These are phyloP conservation scores for Spodoptera littoralis DNA, from an alignment of 2,888 invertebrate genomes.

Conservation along the genomic window DNA sequence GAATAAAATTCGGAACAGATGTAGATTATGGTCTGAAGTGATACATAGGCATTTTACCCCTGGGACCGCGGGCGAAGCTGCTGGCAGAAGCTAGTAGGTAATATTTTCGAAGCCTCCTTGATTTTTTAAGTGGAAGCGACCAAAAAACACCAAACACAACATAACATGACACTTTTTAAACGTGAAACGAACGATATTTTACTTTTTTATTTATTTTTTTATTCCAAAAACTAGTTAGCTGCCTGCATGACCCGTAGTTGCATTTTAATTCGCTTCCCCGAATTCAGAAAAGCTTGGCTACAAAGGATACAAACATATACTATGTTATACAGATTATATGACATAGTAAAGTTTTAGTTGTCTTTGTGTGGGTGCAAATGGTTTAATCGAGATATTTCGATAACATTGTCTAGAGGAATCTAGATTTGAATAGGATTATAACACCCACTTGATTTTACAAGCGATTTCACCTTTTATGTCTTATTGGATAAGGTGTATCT, in stretches of 20 bases:
- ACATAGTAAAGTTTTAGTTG: background rate
- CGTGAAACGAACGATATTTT: conserved; percentile 15
- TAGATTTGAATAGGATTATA: conserved; percentile 10
- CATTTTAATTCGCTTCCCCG: background rate
- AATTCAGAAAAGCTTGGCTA: background rate
- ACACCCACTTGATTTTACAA: conserved; percentile 12
- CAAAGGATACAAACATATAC: background rate
- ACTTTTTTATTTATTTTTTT: conserved; percentile 12
- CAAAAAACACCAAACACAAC: no score
- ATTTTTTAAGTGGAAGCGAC: no score
- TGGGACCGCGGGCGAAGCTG: no score
- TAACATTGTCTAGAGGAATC: conserved; percentile 12
- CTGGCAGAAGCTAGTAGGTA: no score
- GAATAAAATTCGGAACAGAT: no score
- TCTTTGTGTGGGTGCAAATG: conserved; percentile 7
- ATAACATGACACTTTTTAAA: conserved; percentile 24
- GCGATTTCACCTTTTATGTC: conserved; percentile 1
- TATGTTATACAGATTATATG: no score
- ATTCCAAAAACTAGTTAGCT: conserved; percentile 13
- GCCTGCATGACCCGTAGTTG: conserved; percentile 4
- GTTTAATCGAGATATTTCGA: conserved; percentile 13
- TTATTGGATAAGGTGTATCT: background rate
- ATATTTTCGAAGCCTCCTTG: no score
- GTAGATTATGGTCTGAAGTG: no score
- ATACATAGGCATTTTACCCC: no score